Base-by-base conservation (phyloP, 2,113 vertebrate species). In the Lasiurus cinereus region DNA sequence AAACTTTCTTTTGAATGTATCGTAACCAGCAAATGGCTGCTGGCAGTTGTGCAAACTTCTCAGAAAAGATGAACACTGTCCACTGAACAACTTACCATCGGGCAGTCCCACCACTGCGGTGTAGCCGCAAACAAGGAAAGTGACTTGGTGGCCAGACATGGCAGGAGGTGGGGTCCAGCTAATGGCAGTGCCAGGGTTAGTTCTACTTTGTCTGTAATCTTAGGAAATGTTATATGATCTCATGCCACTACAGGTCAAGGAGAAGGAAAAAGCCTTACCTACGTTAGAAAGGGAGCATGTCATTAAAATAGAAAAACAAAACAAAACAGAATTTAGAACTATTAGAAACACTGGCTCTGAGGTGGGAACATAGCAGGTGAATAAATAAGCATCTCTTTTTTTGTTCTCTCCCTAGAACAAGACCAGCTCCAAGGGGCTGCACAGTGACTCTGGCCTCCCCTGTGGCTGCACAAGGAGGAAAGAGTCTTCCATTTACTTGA, bases 231-330 rank as follows among this genome's bases (percentile, higher is more conserved):
- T 94, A 74, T 24, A n/a, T 33, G 90, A 18, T 93, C 83, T 70
- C 91, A 50, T 1, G 72, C 86, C 90, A 96, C 93, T 95, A 59
- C 12, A 87, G 73, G 89, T 94, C 86, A 95, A 69, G 74, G 46
- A 95, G 78, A 82, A 92, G 70, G 21, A 83, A 43, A 96, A 95
- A 97, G 90, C 88, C 96, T 98, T 78, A 96, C 96, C 94, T 97
- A 96, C 0, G 18, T 56, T 88, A 52, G 96, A 96, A 86, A 91
- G 24, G 91, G 92, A 97, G 96, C 80, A 64, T 67, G 72, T 91
- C 90, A 48, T 95, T 88, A 95, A 93, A 90, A 80, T 0, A 50
- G 91, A 80, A 77, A 77, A 10, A 16, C 5, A 54, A 54, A 54
- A 54, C 1, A 52, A 50, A 16, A 90, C 48, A 94, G 52, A 80